phyloP scores from a whole-genome alignment of 1,140 invertebrate species.

The Tyrophagus putrescentiae region DNA sequence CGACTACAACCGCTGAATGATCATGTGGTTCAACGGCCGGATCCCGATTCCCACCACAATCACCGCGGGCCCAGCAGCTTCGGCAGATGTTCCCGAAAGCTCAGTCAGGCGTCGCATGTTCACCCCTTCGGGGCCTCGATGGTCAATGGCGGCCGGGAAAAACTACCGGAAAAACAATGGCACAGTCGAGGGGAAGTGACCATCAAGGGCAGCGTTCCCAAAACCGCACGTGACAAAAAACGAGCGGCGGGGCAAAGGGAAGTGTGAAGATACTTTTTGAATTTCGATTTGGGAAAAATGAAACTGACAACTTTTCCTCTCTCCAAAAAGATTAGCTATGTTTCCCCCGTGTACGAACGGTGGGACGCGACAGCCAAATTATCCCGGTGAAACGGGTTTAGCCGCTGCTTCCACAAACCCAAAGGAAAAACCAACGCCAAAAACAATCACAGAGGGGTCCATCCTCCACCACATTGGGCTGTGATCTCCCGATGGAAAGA shows the following conservation, averaged over 20 bases:
- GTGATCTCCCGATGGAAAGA: not conserved
- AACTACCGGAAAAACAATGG: constrained; percentile 13
- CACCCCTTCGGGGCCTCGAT: not conserved
- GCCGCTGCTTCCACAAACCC: too few species aligned
- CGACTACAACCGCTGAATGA: constrained; percentile 5
- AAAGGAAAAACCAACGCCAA: too few species aligned
- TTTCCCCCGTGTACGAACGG: constrained; percentile 1
- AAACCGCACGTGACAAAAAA: not conserved
- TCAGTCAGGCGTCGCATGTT: not conserved
- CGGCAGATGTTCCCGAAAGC: constrained; percentile 9
- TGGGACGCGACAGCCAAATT: not conserved
- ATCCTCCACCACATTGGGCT: not conserved
- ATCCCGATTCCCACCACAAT: not conserved
- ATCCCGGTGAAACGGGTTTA: too few species aligned
- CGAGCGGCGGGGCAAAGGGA: not conserved
- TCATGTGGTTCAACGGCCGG: not conserved
- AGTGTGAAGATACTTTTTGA: too few species aligned
- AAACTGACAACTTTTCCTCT: too few species aligned
- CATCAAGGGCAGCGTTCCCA: constrained; percentile 6
- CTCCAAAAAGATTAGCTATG: not conserved
- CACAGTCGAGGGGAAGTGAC: not conserved
- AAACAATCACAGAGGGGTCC: too few species aligned
- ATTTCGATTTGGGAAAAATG: too few species aligned
- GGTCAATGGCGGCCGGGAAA: not conserved
- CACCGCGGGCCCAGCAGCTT: not conserved